A percentile compares a stretch with the other conserved stretches of the same genome.
These are phyloP conservation scores for Nowickia ferox DNA, from an alignment of 2,888 invertebrate genomes.

Conservation along the genomic window DNA sequence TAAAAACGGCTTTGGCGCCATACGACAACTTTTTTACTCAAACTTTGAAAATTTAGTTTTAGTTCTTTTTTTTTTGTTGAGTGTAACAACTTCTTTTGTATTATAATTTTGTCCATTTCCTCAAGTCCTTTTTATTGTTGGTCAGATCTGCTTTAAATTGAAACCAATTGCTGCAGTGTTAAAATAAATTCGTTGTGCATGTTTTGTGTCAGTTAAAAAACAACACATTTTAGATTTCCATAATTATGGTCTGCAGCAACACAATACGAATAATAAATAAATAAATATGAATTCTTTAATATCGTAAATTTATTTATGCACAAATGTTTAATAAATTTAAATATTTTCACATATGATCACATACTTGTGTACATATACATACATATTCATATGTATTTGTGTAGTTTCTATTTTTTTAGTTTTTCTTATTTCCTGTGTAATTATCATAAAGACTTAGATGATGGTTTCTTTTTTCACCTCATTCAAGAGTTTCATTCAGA, in stretches of 20 bases:
- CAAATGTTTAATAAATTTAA: constrained; percentile 56
- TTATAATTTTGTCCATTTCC: neutral
- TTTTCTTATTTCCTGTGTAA: constrained; percentile 70
- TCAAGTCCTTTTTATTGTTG: neutral
- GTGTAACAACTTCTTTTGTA: neutral
- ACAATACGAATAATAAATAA: constrained; percentile 46
- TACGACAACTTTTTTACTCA: no score
- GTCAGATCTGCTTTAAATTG: constrained; percentile 47
- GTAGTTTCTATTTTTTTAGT: neutral
- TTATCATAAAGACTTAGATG: constrained; percentile 54
- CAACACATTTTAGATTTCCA: constrained; percentile 62
- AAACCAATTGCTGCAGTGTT: constrained; percentile 38
- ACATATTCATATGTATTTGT: neutral
- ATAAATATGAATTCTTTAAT: constrained; percentile 57
- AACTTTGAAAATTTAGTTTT: no score
- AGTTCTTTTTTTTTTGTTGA: no score
- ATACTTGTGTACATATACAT: neutral
- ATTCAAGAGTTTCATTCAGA: constrained; percentile 15
- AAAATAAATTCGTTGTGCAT: constrained; percentile 58
- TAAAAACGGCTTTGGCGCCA: no score
- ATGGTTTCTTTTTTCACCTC: constrained; percentile 49
- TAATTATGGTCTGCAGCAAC: constrained; percentile 64
- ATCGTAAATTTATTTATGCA: constrained; percentile 62
- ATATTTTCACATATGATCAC: constrained; percentile 31
- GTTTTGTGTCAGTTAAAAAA: constrained; percentile 61